Percentiles rank a stretch among this genome's conserved stretches.
These are phyloP conservation scores for Macaria liturata DNA, from an alignment of 2,888 invertebrate genomes.

Conservation along the genomic window DNA sequence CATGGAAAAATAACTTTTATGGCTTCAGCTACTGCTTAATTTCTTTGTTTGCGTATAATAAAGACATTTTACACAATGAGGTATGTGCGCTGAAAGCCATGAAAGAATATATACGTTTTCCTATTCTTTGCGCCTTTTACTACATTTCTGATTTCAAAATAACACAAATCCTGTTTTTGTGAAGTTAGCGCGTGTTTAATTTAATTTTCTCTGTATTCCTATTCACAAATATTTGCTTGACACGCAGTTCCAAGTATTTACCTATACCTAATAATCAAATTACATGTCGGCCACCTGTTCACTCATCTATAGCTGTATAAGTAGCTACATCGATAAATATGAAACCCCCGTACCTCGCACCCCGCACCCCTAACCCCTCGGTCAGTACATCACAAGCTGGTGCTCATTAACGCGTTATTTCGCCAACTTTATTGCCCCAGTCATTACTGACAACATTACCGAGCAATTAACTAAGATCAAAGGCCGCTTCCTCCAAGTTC, in stretches of 20 bases:
- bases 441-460: slow-evolving; percentile 35
- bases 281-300: too few relatives aligned
- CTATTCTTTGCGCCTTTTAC: too few relatives aligned
- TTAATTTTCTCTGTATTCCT: too few relatives aligned
- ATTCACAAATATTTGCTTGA: too few relatives aligned
- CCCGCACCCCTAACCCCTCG: neutral
- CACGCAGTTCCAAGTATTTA: too few relatives aligned
- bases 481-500: slow-evolving; percentile 33
- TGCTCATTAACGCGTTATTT: slow-evolving; percentile 23
- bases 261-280: too few relatives aligned
- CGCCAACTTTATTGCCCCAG: slow-evolving; percentile 31
- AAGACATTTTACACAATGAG: slow-evolving; percentile 6
- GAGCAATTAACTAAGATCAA: slow-evolving; percentile 42
- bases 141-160: too few relatives aligned
- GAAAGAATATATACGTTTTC: neutral
- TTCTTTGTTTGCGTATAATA: slow-evolving; percentile 14
- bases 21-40: slow-evolving; percentile 20
- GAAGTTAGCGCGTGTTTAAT: too few relatives aligned
- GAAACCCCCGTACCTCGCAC: too few relatives aligned
- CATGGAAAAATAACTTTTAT: slow-evolving; percentile 24
- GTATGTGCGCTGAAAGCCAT: neutral
- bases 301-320: too few relatives aligned
- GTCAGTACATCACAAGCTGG: slow-evolving; percentile 18
- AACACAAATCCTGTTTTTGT: too few relatives aligned
- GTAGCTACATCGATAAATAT: too few relatives aligned